phyloP scores from a whole-genome alignment of 2,113 vertebrate species.

The Otolemur garnettii region DNA sequence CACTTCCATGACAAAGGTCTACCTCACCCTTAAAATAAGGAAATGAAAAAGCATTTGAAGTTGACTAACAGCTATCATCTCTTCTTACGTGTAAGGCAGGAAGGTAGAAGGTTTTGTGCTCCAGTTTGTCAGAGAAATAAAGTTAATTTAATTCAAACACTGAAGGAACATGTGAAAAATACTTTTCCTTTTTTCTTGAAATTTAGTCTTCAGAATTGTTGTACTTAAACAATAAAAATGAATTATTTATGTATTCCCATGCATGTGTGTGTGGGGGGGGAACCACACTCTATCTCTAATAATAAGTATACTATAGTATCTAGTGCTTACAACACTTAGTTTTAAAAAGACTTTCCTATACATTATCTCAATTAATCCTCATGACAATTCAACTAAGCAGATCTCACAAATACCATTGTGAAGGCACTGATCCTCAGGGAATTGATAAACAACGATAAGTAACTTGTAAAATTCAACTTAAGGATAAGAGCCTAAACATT shows the following conservation, averaged over 20 bases:
- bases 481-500: constrained; percentile 16
- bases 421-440: not conserved
- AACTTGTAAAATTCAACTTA: not conserved
- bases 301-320: not conserved
- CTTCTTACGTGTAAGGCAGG: not conserved
- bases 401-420: not conserved
- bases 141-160: constrained; percentile 10
- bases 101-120: not conserved
- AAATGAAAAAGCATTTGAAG: not conserved
- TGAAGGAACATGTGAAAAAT: not conserved
- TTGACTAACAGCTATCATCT: not conserved
- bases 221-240: not conserved
- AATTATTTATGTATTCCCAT: not conserved
- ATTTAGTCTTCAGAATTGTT: not conserved
- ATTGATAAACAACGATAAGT: constrained; percentile 19
- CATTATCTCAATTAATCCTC: not conserved
- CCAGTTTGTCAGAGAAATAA: constrained; percentile 36
- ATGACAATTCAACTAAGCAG: not conserved
- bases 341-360: not conserved
- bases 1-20: not conserved
- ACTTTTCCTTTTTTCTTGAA: not conserved
- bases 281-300: not conserved
- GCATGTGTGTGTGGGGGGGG: not conserved
- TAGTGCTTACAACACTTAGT: not conserved
- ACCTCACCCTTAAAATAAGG: not conserved